Evolutionary conservation across 2,888 invertebrate species (phyloP).

Genomic region (Euplagia quadripunctaria): DNA sequence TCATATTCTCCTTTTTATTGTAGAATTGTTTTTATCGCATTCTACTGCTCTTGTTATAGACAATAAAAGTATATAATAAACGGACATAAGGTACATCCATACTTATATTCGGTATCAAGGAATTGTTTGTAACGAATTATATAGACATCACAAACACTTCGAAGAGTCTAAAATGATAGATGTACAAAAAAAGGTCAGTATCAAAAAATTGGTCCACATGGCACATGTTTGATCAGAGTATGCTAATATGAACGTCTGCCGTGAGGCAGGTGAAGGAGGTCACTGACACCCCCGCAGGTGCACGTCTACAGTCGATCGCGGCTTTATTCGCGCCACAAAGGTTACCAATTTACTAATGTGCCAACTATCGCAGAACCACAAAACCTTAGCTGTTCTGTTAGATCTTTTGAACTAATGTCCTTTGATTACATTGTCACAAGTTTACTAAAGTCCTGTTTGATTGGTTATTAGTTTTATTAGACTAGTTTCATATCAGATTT

Average conservation of each 20-base stretch:
- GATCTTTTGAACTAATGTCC: slow-evolving; percentile 53
- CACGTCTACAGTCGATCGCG: slow-evolving; percentile 51
- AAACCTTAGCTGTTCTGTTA: slow-evolving; percentile 46
- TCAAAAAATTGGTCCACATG: slow-evolving; percentile 41
- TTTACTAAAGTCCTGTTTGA: neutral
- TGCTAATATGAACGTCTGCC: slow-evolving; percentile 69
- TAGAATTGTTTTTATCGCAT: too few species aligned
- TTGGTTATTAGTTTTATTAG: neutral
- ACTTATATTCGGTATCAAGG: too few species aligned
- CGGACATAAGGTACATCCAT: too few species aligned
- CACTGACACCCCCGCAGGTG: slow-evolving; percentile 78
- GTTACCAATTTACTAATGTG: slow-evolving; percentile 18
- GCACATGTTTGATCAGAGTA: slow-evolving; percentile 59
- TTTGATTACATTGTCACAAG: neutral
- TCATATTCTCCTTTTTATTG: too few species aligned
- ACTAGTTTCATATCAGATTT: neutral
- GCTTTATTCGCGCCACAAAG: slow-evolving; percentile 50
- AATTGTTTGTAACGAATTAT: neutral
- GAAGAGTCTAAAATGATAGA: slow-evolving; percentile 15
- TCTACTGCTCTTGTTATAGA: too few species aligned
- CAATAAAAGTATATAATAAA: too few species aligned
- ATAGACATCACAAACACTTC: neutral
- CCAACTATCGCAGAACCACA: slow-evolving; percentile 39
- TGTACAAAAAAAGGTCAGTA: slow-evolving; percentile 17
- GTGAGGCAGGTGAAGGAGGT: slow-evolving; percentile 81